These are phyloP conservation scores for Brachyhypopomus gauderio DNA, from an alignment of 2,113 vertebrate genomes.

Conservation along the genomic window DNA sequence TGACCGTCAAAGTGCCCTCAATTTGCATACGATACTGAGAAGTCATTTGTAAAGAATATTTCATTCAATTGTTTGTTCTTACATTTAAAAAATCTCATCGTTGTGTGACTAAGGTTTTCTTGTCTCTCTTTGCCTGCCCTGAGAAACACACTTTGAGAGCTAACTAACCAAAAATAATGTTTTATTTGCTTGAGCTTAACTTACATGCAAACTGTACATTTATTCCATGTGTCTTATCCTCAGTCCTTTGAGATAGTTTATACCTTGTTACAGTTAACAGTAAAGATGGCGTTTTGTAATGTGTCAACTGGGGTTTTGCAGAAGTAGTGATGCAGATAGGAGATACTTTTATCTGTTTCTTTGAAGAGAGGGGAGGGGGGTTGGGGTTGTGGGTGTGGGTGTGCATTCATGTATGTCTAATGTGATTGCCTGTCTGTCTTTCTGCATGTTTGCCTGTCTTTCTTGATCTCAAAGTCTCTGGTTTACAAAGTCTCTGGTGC, in stretches of 20 bases:
- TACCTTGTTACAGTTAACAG: not conserved
- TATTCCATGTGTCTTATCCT: not conserved
- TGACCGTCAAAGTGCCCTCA: not conserved
- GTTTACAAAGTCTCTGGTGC: not conserved
- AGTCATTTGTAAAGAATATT: constrained; percentile 10
- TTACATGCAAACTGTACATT: constrained; percentile 10
- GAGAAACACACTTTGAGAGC: not conserved
- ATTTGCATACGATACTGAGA: not conserved
- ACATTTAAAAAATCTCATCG: constrained; percentile 25
- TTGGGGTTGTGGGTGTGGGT: not conserved
- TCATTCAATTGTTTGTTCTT: not conserved
- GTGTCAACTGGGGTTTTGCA: constrained; percentile 3
- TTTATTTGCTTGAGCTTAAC: constrained; percentile 12
- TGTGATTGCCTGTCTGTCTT: not conserved
- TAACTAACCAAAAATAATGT: not conserved
- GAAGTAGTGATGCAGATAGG: not conserved
- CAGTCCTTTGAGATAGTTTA: not conserved
- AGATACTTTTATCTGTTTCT: not conserved
- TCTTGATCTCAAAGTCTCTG: not conserved
- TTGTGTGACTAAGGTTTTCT: not conserved
- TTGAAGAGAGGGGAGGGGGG: not conserved
- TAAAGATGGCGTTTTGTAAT: not conserved
- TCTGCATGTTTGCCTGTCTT: not conserved
- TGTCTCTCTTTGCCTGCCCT: not conserved
- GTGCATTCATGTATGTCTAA: not conserved